Evolutionary conservation across 2,113 vertebrate genomes (phyloP).

Genomic region (Poeciliopsis occidentalis): DNA sequence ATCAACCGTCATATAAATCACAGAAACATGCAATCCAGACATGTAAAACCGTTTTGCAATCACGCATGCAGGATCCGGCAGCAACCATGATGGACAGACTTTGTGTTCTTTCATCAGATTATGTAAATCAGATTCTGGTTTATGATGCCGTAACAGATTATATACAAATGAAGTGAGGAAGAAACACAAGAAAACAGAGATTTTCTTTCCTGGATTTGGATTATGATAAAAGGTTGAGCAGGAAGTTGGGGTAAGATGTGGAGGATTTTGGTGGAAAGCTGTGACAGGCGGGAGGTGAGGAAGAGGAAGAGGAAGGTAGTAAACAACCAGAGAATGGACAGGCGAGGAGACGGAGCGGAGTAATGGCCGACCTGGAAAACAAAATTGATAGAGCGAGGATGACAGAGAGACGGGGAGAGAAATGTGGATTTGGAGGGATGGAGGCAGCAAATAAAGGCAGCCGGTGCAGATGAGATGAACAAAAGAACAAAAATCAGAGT

Average conservation of each 20-base stretch:
- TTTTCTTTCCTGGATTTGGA: not conserved
- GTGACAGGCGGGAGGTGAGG: not conserved
- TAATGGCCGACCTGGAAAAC: constrained; percentile 9
- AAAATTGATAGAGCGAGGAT: not conserved
- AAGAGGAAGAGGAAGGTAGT: constrained; percentile 3
- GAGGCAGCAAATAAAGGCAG: not conserved
- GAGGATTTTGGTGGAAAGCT: not conserved
- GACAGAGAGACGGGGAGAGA: not conserved
- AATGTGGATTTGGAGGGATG: not conserved
- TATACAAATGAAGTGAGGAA: constrained; percentile 23
- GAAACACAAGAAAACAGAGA: constrained; percentile 4
- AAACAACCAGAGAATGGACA: constrained; percentile 18
- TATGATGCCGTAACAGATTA: constrained; percentile 55
- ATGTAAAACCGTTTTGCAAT: constrained; percentile 29
- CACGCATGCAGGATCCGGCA: constrained; percentile 24
- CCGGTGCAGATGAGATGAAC: constrained; percentile 3
- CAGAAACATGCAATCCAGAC: constrained; percentile 17
- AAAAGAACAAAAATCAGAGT: constrained; percentile 14
- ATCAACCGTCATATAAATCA: not conserved
- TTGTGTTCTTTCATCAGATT: constrained; percentile 58
- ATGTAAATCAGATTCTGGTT: constrained; percentile 61
- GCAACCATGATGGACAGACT: constrained; percentile 48
- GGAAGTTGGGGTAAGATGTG: constrained; percentile 15
- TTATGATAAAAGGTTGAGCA: not conserved
- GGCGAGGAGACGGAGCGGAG: constrained; percentile 8